phyloP scores from a whole-genome alignment of 2,888 invertebrate species.

The Melolontha melolontha region DNA sequence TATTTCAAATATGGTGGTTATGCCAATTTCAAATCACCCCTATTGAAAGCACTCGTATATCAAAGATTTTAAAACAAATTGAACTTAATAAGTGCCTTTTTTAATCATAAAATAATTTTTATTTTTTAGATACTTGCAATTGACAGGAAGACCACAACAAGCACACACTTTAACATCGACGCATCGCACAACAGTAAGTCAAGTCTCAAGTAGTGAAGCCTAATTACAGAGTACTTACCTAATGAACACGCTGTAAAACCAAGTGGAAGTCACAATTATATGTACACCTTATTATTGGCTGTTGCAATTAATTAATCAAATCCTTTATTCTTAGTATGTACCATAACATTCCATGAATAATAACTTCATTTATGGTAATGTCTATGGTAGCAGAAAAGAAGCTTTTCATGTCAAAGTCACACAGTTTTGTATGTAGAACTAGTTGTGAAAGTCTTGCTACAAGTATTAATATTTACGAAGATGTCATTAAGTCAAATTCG shows the following conservation, averaged over 20 bases:
- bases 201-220: slow-evolving; percentile 43
- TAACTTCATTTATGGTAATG: slow-evolving; percentile 19
- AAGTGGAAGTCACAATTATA: slow-evolving; percentile 3
- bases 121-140: slow-evolving; percentile 58
- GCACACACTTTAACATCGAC: slow-evolving; percentile 48
- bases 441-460: slow-evolving; percentile 1
- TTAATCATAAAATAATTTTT: neutral
- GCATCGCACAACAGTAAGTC: slow-evolving; percentile 45
- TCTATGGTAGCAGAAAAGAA: neutral
- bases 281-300: slow-evolving; percentile 11
- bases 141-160: slow-evolving; percentile 58
- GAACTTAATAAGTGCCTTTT: too few species aligned
- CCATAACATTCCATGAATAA: slow-evolving; percentile 18
- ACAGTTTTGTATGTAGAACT: slow-evolving; percentile 4
- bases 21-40: too few species aligned
- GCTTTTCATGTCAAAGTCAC: slow-evolving; percentile 24
- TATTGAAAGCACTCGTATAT: too few species aligned
- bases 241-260: slow-evolving; percentile 19
- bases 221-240: slow-evolving; percentile 29
- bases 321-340: neutral
- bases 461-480: slow-evolving; percentile 8
- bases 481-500: slow-evolving; percentile 5
- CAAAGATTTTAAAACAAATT: too few species aligned
- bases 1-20: too few species aligned
- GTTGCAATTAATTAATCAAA: slow-evolving; percentile 1